Base-by-base conservation (phyloP, 1,140 invertebrate species). In the Gonioctena quinquepunctata region DNA sequence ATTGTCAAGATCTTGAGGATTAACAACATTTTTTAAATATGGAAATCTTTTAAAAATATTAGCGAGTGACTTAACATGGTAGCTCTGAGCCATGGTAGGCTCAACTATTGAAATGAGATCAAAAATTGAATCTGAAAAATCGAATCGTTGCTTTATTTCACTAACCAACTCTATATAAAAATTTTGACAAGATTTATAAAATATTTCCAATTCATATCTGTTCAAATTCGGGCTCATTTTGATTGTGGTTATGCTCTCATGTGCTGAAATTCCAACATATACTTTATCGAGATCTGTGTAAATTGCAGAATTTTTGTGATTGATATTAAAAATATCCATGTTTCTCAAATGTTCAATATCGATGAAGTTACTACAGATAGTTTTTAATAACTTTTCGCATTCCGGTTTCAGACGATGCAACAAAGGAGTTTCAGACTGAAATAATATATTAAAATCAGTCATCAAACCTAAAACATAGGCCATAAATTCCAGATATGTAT, bases 401-500 rank as follows among this genome's bases (percentile, higher is more conserved):
- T 33, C 3, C 13, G 2, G 3, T 3, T 33, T 33, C 28, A 33
- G 28, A 6, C 3, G 7, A 33, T 33, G 28, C 1, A 33, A 2
- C 28, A 33, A 33, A 33, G 28, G 28, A 1, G 28, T 33, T 33
- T 33, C 0, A 1, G 2, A 33, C 13, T 33, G 2, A 33, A 33
- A 33, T 13, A 33, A 13, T 13, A 8, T 33, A 33, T 33, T 33
- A 4, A 33, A 4, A 8, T 33, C 28, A 0, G 28, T 4, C 1
- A 33, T 28, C 27, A 5, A 28, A 28, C 27, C 27, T 28, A 28
- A 1, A 28, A 59, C 54, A 73, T 81, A 78, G 5, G 75, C 70
- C 72, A 82, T 68, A 23, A 82, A 81, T 57, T 82, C 76, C 18
- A 83, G 62, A 68, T 82, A 80, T 7, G 78, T 26, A 18, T 59